These are phyloP conservation scores for Urocyon cinereoargenteus DNA, from an alignment of 2,797 vertebrate genomes.

Conservation along the genomic window DNA sequence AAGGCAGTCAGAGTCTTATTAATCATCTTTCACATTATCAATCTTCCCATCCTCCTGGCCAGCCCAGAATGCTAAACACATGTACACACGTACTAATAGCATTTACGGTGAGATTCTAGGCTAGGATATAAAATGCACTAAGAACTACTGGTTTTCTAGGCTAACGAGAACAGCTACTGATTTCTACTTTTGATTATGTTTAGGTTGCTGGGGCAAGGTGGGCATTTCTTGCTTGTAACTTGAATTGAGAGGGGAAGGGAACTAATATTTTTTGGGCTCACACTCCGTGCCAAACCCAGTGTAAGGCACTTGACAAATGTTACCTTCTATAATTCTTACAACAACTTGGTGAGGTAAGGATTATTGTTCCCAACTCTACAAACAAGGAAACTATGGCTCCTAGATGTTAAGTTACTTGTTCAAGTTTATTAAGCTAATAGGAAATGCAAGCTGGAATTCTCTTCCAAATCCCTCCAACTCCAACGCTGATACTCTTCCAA, in stretches of 20 bases:
- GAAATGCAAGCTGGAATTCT: constrained; percentile 52
- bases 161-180: constrained; percentile 43
- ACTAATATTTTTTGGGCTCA: constrained; percentile 11
- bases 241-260: not conserved
- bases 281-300: not conserved
- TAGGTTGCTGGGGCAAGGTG: not conserved
- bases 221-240: not conserved
- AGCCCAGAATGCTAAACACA: not conserved
- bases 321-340: not conserved
- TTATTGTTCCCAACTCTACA: constrained; percentile 42
- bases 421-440: constrained; percentile 46
- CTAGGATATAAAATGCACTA: not conserved
- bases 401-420: constrained; percentile 23
- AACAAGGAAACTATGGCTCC: constrained; percentile 45
- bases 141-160: not conserved
- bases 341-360: not conserved
- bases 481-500: not conserved
- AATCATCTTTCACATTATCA: not conserved
- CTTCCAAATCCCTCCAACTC: not conserved
- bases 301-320: not conserved
- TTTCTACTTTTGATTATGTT: constrained; percentile 43
- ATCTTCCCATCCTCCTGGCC: not conserved
- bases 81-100: not conserved
- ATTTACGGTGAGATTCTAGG: constrained; percentile 15
- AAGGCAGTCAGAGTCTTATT: not conserved